Conservation (phyloP, 2,797 vertebrate species). For the Iguana delicatissima region DNA sequence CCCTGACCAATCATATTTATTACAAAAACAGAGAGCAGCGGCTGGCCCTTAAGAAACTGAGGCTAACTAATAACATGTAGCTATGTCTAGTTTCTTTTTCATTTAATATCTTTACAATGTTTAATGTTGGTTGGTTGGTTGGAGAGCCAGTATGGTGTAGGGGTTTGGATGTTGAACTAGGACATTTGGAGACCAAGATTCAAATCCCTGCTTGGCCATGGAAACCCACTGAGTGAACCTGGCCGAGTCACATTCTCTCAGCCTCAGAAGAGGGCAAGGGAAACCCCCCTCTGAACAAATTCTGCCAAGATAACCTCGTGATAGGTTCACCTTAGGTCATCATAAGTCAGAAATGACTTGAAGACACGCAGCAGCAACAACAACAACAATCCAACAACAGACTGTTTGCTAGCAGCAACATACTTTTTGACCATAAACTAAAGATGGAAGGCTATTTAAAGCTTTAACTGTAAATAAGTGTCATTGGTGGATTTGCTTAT, state of each 20-base stretch:
- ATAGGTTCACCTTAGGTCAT: no score
- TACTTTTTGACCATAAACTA: not conserved
- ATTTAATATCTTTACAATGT: not conserved
- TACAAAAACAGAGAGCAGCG: not conserved
- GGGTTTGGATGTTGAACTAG: no score
- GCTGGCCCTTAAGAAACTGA: not conserved
- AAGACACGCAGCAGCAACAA: no score
- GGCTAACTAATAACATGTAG: not conserved
- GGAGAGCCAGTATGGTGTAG: not conserved
- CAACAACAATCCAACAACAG: not conserved
- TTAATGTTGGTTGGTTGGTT: not conserved
- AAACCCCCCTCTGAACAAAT: no score
- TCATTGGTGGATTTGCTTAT: not conserved
- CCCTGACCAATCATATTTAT: no score
- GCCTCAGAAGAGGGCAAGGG: no score
- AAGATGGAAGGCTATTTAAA: slow-evolving; percentile 1
- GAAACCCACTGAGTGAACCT: no score
- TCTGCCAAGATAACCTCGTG: no score
- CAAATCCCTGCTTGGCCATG: no score
- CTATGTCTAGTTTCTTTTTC: not conserved
- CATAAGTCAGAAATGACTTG: no score
- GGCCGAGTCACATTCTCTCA: no score
- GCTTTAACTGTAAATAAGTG: slow-evolving; percentile 1
- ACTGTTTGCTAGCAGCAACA: not conserved
- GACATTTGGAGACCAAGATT: no score